Conservation (phyloP, 2,113 vertebrate species). For the Cyprinodon brontotheroides region DNA sequence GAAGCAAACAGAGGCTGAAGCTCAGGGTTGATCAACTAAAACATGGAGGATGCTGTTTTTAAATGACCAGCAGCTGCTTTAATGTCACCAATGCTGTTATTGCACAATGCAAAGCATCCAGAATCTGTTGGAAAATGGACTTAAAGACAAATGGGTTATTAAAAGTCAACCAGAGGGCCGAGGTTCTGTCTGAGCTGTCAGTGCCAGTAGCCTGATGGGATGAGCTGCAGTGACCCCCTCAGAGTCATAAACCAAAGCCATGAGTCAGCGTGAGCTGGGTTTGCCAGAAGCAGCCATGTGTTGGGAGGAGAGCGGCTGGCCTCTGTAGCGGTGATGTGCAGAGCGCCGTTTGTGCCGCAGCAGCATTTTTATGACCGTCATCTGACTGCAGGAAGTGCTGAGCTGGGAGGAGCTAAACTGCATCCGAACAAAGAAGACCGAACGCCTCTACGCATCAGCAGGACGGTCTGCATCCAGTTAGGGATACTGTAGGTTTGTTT, state of each 20-base stretch:
- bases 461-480: constrained; percentile 15
- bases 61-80: too few relatives aligned
- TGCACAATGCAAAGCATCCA: background rate
- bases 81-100: background rate
- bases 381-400: constrained; percentile 69
- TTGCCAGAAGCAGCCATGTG: background rate
- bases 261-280: constrained; percentile 48
- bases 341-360: constrained; percentile 44
- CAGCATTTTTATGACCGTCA: constrained; percentile 63
- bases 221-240: background rate
- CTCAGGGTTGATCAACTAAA: background rate
- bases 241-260: constrained; percentile 27
- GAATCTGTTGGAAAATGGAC: background rate
- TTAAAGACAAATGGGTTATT: constrained; percentile 25
- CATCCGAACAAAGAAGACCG: constrained; percentile 49
- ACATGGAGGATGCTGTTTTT: too few relatives aligned
- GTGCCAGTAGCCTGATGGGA: constrained; percentile 29
- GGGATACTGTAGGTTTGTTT: background rate
- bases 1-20: background rate
- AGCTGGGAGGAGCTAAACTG: constrained; percentile 50
- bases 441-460: constrained; percentile 21
- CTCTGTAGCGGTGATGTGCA: background rate
- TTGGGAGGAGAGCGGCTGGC: constrained; percentile 19
- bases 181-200: constrained; percentile 35
- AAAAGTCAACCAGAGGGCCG: constrained; percentile 14